Conservation (phyloP, 2,797 vertebrate species). For the Potorous gilbertii region DNA sequence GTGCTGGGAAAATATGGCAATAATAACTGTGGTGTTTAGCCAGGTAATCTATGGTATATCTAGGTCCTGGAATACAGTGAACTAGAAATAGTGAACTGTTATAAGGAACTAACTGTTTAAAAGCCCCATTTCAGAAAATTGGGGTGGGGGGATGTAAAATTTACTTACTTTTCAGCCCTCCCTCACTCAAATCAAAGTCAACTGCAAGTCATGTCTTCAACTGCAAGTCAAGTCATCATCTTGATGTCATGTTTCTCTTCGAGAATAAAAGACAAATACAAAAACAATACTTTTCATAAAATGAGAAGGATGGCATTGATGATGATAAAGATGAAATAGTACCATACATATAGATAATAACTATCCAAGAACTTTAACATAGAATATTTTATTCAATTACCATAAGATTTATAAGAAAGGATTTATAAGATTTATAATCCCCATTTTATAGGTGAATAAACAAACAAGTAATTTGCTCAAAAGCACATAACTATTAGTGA, state of each 20-base stretch:
- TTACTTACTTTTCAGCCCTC: slow-evolving; percentile 27
- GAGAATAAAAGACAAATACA: too few relatives aligned
- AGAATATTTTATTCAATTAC: too few relatives aligned
- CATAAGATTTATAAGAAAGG: too few relatives aligned
- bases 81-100: slow-evolving; percentile 39
- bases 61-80: slow-evolving; percentile 12
- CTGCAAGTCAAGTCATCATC: too few relatives aligned
- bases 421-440: too few relatives aligned
- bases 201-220: too few relatives aligned
- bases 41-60: neutral
- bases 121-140: slow-evolving; percentile 39
- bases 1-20: slow-evolving; percentile 65
- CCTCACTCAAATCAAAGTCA: too few relatives aligned
- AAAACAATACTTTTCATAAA: neutral
- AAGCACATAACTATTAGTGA: too few relatives aligned
- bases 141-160: slow-evolving; percentile 1
- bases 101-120: slow-evolving; percentile 32
- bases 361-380: too few relatives aligned
- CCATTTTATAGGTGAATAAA: too few relatives aligned
- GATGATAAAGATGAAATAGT: neutral
- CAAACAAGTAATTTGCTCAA: too few relatives aligned
- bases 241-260: too few relatives aligned
- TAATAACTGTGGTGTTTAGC: slow-evolving; percentile 61
- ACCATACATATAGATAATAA: neutral
- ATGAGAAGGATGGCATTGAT: slow-evolving; percentile 9